Base-by-base conservation (phyloP, 1,140 invertebrate genomes). In the Drosophila dunni region DNA sequence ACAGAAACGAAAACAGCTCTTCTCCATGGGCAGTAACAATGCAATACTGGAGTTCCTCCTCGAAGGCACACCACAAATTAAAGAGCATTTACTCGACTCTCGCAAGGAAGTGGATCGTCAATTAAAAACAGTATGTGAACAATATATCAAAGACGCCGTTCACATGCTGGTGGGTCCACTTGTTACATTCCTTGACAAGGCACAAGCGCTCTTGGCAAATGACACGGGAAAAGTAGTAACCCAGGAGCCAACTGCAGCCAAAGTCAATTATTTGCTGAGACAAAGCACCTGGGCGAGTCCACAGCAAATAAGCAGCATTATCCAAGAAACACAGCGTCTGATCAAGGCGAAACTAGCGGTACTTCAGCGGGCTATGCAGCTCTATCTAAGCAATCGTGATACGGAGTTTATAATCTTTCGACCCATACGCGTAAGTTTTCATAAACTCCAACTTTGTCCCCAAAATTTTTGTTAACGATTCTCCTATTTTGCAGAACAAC, bases 321-420 rank as follows among this genome's bases (percentile, higher is more conserved):
- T 96, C 1, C 94, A 94, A 57, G 95, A 96, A 71, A 94, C 95
- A 0, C 93, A 96, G 78, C 94, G 96, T 48, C 93, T 95, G 42
- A 96, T 98, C 24, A 97, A 97, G 92, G 94, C 95, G 1, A 96
- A 96, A 75, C 93, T 98, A 24, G 95, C 97, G 0, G 94, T 94
- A 3, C 93, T 99, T 3, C 97, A 98, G 80, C 94, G 96, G 1
- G 96, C 96, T 6, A 98, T 99, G 97, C 96, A 97, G 78, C 93
- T 99, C 0, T 99, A 99, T 93, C 93, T 99, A 13, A 97, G 98
- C n/a, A 99, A 99, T 93, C 95, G 96, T 75, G 98, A 99, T 93
- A 99, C 98, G 0, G 98, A 99, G 92, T 97, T 97, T 80, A 99
- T 99, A 91, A 94, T 99, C 1, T 98, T 99, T 82, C 94, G 97